Percentiles rank a stretch among this genome's conserved stretches.
Conservation (phyloP, 2,888 invertebrate genomes). For the Physocephala rufipes region DNA sequence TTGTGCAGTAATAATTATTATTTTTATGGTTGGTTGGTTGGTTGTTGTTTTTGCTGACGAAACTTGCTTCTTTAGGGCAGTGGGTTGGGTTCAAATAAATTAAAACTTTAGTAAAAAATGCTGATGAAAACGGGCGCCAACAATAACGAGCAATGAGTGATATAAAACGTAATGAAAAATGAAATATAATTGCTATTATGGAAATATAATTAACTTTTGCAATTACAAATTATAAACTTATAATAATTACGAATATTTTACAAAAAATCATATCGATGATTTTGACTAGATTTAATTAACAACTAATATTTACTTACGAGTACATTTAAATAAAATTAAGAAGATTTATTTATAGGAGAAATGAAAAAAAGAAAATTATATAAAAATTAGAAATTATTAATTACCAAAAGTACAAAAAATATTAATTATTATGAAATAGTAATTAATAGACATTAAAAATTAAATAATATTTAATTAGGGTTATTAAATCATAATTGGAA, state of each 20-base stretch:
- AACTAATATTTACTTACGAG: conserved; percentile 12
- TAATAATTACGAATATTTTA: neutral
- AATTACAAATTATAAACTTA: conserved; percentile 5
- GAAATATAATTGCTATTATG: neutral
- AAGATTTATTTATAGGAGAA: neutral
- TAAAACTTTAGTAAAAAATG: too few relatives aligned
- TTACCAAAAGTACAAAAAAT: too few relatives aligned
- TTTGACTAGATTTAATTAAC: conserved; percentile 32
- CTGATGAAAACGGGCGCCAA: neutral
- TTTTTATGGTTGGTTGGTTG: too few relatives aligned
- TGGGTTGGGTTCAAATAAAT: conserved; percentile 7
- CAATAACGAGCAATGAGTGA: neutral
- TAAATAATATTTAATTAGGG: too few relatives aligned
- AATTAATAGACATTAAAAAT: neutral
- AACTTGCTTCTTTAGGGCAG: neutral
- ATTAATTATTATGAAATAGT: neutral
- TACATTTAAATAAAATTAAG: neutral
- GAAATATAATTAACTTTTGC: neutral
- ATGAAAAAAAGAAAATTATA: too few relatives aligned
- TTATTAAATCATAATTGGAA: neutral
- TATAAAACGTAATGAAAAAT: conserved; percentile 2
- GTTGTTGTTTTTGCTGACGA: too few relatives aligned
- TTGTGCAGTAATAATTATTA: too few relatives aligned
- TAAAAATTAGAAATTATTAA: too few relatives aligned
- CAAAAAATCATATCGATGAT: conserved; percentile 23